Percentiles rank a stretch among this genome's conserved stretches.
Conservation (phyloP, 2,113 vertebrate species). For the Mohoua ochrocephala region DNA sequence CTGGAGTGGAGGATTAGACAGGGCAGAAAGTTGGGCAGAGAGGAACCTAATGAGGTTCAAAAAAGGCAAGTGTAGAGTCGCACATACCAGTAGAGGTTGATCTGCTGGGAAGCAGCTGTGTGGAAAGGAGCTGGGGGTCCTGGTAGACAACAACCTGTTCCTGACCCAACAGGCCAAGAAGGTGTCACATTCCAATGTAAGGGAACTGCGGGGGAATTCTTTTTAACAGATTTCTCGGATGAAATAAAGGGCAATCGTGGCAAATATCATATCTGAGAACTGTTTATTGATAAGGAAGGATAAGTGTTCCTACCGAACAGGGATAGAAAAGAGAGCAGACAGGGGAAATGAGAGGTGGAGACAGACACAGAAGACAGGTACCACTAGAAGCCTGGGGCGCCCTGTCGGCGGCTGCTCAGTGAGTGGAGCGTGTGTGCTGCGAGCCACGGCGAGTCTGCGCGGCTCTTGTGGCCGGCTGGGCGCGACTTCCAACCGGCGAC, state of each 20-base stretch:
- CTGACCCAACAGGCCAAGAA: neutral
- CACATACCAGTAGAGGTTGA: neutral
- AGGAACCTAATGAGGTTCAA: neutral
- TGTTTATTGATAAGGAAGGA: neutral
- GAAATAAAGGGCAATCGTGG: neutral
- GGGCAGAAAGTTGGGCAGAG: neutral
- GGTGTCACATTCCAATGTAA: neutral
- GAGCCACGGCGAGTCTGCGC: neutral
- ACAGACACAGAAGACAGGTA: neutral
- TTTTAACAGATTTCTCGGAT: neutral
- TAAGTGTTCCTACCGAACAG: neutral
- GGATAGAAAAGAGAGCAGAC: neutral
- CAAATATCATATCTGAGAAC: neutral
- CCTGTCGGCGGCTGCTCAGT: neutral
- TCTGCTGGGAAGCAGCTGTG: neutral
- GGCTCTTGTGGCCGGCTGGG: neutral
- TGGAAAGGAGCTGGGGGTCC: neutral
- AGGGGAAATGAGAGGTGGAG: neutral
- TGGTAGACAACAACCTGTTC: neutral
- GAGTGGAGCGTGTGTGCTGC: too few species aligned
- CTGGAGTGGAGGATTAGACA: neutral
- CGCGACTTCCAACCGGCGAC: neutral
- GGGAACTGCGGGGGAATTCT: neutral
- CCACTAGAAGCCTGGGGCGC: rapidly evolving
- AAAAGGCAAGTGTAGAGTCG: neutral